Percentiles rank a stretch among this genome's conserved stretches.
These are phyloP conservation scores for Papilio helenus DNA, from an alignment of 1,140 invertebrate species.

Conservation along the genomic window DNA sequence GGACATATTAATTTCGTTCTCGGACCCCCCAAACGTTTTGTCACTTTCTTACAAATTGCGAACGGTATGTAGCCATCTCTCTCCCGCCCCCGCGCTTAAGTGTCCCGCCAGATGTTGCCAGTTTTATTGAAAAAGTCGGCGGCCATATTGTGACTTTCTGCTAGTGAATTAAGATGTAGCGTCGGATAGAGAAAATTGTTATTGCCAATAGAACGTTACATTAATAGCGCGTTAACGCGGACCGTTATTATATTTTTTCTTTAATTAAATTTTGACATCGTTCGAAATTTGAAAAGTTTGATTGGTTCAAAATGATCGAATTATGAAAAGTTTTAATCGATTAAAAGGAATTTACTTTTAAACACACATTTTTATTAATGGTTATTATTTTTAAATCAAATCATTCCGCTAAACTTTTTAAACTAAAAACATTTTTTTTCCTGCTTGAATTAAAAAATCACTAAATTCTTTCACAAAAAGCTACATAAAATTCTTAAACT, in stretches of 20 bases:
- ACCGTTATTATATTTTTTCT: not conserved
- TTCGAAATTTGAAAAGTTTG: not conserved
- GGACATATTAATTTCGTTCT: conserved; percentile 74
- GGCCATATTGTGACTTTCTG: conserved; percentile 70
- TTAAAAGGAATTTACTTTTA: not conserved
- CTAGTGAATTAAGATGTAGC: conserved; percentile 76
- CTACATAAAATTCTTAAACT: no score
- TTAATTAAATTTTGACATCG: conserved; percentile 33
- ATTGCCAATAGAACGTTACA: conserved; percentile 38
- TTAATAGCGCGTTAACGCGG: conserved; percentile 36
- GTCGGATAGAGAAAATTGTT: conserved; percentile 50
- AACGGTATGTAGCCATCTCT: conserved; percentile 45
- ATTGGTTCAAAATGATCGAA: not conserved
- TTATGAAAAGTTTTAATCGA: not conserved
- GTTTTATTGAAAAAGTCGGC: conserved; percentile 78
- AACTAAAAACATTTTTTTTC: no score
- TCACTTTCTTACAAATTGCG: conserved; percentile 48
- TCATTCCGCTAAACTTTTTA: no score
- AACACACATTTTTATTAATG: no score
- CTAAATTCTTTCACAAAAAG: no score
- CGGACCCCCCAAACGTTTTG: conserved; percentile 46
- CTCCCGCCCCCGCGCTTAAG: conserved; percentile 71
- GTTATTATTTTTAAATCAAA: no score
- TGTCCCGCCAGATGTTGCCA: conserved; percentile 73
- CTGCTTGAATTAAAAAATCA: no score